Evolutionary conservation across 2,113 vertebrate species (phyloP).

Genomic region (Leptobrachium leishanense): DNA sequence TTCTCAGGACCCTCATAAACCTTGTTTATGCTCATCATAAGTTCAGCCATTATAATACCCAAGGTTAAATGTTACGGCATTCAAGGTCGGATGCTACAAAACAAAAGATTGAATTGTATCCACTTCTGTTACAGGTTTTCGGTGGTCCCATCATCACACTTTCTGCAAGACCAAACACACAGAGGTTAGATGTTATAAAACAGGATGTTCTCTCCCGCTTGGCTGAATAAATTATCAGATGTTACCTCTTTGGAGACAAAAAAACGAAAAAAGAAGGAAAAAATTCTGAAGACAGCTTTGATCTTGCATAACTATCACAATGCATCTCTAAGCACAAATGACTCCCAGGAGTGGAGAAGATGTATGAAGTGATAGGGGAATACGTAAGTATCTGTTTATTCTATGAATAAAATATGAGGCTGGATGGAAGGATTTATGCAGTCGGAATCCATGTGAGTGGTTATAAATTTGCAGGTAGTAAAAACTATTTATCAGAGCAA

Average conservation of each 20-base stretch:
- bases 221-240: slow-evolving; percentile 19
- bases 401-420: slow-evolving; percentile 44
- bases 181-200: too few species aligned
- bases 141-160: too few species aligned
- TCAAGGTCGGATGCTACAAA: too few species aligned
- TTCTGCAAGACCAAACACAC: too few species aligned
- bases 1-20: too few species aligned
- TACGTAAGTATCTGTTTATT: slow-evolving; percentile 32
- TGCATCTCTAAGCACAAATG: slow-evolving; percentile 20
- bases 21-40: too few species aligned
- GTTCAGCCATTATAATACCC: too few species aligned
- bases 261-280: neutral
- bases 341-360: slow-evolving; percentile 19
- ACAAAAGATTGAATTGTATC: too few species aligned
- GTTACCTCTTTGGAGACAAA: slow-evolving; percentile 21
- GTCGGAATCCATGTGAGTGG: slow-evolving; percentile 35
- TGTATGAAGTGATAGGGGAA: slow-evolving; percentile 28
- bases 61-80: too few species aligned
- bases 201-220: neutral
- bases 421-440: slow-evolving; percentile 22
- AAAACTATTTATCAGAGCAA: slow-evolving; percentile 43
- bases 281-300: slow-evolving; percentile 11
- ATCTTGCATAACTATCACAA: slow-evolving; percentile 22
- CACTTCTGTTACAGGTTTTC: too few species aligned
- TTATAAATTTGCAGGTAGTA: slow-evolving; percentile 34